A percentile compares a stretch with the other conserved stretches of the same genome.
phyloP scores from a whole-genome alignment of 2,888 invertebrate species.

The Erpobdella octoculata region DNA sequence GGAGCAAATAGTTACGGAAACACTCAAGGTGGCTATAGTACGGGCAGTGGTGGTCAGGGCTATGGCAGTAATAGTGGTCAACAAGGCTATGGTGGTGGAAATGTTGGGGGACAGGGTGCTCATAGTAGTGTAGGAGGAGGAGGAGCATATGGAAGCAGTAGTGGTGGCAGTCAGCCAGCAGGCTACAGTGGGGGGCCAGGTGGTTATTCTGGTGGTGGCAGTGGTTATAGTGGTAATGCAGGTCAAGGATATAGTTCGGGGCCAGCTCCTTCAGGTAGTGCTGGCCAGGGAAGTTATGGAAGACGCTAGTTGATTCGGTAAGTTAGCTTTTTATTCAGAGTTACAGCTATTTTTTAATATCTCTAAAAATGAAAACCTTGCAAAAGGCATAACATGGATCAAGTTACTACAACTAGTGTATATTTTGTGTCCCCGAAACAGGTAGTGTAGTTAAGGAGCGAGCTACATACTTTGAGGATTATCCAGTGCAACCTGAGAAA shows the following conservation, averaged over 20 bases:
- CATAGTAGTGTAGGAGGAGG: neutral
- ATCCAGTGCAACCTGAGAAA: conserved; percentile 7
- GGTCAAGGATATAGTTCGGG: neutral
- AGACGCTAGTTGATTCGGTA: conserved; percentile 1
- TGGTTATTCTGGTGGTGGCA: conserved; percentile 8
- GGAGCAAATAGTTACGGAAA: neutral
- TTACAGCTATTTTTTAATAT: neutral
- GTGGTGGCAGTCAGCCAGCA: conserved; percentile 3
- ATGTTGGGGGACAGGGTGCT: neutral
- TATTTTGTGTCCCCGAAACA: conserved; percentile 8
- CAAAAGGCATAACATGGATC: neutral
- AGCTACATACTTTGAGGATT: conserved; percentile 8
- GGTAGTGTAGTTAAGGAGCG: conserved; percentile 6
- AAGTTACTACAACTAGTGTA: too few species aligned
- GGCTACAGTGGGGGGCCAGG: conserved; percentile 6
- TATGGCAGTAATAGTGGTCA: neutral
- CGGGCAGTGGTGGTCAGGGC: neutral
- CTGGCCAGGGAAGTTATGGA: conserved; percentile 6
- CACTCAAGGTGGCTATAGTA: neutral
- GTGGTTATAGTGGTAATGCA: neutral
- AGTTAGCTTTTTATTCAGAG: neutral
- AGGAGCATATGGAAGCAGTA: neutral
- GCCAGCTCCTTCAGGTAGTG: conserved; percentile 2
- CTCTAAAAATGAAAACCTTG: neutral
- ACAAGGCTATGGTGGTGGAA: neutral